Conservation (phyloP, 2,888 invertebrate species). For the Apamea sordens region DNA sequence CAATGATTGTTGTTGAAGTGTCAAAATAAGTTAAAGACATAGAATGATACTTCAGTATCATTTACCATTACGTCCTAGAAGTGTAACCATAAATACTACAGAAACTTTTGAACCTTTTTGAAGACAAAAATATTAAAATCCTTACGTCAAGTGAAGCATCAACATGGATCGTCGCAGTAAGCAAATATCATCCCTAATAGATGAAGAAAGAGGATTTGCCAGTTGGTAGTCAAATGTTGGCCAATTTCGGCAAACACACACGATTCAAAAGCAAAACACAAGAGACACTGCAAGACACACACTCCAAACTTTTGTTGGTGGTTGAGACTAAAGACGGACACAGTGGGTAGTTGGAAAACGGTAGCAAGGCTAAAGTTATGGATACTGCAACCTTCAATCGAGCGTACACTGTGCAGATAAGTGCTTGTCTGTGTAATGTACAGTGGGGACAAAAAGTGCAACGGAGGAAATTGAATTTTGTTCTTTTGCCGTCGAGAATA, state of each 20-base stretch:
- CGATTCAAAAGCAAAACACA: slow-evolving; percentile 53
- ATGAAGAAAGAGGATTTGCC: slow-evolving; percentile 65
- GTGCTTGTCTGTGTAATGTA: slow-evolving; percentile 74
- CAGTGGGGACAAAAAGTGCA: slow-evolving; percentile 67
- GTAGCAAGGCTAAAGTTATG: slow-evolving; percentile 76
- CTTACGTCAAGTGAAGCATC: slow-evolving; percentile 25
- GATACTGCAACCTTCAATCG: slow-evolving; percentile 81
- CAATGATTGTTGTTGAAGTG: no score
- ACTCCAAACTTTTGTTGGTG: slow-evolving; percentile 4
- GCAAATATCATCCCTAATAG: slow-evolving; percentile 57
- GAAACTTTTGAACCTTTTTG: not conserved
- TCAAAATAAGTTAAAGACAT: no score
- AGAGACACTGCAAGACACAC: slow-evolving; percentile 45
- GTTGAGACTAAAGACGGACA: slow-evolving; percentile 33
- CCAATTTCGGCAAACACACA: slow-evolving; percentile 67
- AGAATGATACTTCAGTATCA: not conserved
- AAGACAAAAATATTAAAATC: slow-evolving; percentile 24
- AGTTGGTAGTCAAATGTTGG: slow-evolving; percentile 69
- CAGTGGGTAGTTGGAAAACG: slow-evolving; percentile 72
- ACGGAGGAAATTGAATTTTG: slow-evolving; percentile 60
- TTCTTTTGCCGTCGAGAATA: slow-evolving; percentile 51
- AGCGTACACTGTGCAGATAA: slow-evolving; percentile 80
- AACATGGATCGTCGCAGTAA: slow-evolving; percentile 37
- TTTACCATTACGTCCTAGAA: not conserved
- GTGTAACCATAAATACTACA: not conserved